phyloP scores from a whole-genome alignment of 2,113 vertebrate genomes.

The Lucifuga dentata region DNA sequence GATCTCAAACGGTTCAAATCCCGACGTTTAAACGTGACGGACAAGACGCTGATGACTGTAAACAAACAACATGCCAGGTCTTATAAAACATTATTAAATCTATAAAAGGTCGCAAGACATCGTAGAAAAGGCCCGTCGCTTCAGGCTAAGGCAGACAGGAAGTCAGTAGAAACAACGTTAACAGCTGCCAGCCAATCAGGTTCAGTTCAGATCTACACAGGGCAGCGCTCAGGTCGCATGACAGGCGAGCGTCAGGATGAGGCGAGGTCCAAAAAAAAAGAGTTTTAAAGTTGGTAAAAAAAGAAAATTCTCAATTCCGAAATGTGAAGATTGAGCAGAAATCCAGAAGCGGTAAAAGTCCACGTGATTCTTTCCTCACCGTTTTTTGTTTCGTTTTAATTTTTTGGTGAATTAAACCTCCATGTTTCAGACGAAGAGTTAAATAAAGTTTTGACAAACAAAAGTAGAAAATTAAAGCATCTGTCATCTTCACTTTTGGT shows the following conservation, averaged over 20 bases:
- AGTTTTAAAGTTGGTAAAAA: slow-evolving; percentile 53
- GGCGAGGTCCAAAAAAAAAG: slow-evolving; percentile 56
- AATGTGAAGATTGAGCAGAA: slow-evolving; percentile 13
- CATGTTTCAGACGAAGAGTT: slow-evolving; percentile 86
- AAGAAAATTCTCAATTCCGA: slow-evolving; percentile 49
- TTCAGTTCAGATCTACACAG: slow-evolving; percentile 4
- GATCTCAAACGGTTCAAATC: slow-evolving; percentile 17
- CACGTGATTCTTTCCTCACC: slow-evolving; percentile 64
- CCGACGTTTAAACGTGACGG: slow-evolving; percentile 16
- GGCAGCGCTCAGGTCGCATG: slow-evolving; percentile 14
- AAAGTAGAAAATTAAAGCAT: slow-evolving; percentile 55
- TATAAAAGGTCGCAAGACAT: slow-evolving; percentile 55
- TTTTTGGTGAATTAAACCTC: slow-evolving; percentile 76
- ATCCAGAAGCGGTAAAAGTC: slow-evolving; percentile 31
- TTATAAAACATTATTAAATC: too few species aligned
- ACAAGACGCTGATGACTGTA: slow-evolving; percentile 62
- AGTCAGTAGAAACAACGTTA: slow-evolving; percentile 30
- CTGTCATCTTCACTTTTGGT: slow-evolving; percentile 63
- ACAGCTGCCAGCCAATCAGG: slow-evolving; percentile 76
- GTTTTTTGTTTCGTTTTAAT: slow-evolving; percentile 23
- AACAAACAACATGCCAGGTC: slow-evolving; percentile 57
- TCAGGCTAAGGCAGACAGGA: slow-evolving; percentile 62
- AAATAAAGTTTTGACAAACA: slow-evolving; percentile 47
- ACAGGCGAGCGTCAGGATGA: slow-evolving; percentile 8
- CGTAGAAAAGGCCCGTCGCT: slow-evolving; percentile 82